Evolutionary conservation across 1,140 invertebrate species (phyloP).

Genomic region (Drosophila pandora): DNA sequence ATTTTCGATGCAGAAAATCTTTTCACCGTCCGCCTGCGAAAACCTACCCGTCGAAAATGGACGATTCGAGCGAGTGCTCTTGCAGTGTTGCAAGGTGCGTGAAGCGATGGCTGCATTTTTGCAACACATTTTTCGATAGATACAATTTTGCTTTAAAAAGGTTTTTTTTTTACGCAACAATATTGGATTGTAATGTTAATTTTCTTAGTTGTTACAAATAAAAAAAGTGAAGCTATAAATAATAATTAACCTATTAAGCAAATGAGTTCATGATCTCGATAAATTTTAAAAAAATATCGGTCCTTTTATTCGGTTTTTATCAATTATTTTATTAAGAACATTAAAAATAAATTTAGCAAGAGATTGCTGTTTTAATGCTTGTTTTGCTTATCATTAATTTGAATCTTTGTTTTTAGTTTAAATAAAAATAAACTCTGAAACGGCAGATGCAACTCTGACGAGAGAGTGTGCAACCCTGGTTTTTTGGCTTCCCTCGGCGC

Average conservation of each 20-base stretch:
- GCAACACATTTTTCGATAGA: neutral
- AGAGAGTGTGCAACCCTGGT: slow-evolving; percentile 8
- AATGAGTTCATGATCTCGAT: neutral
- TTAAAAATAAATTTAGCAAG: too few species aligned
- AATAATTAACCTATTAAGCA: neutral
- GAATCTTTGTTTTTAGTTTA: neutral
- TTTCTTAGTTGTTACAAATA: too few species aligned
- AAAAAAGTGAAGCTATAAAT: too few species aligned
- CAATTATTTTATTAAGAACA: too few species aligned
- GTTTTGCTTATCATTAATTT: neutral
- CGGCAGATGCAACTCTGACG: slow-evolving; percentile 21
- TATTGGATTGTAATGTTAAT: too few species aligned
- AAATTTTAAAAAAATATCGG: neutral
- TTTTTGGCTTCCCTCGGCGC: slow-evolving; percentile 48
- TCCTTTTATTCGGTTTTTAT: too few species aligned
- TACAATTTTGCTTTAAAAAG: neutral
- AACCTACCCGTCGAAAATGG: slow-evolving; percentile 81
- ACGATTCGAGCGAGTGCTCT: slow-evolving; percentile 60
- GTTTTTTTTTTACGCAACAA: neutral
- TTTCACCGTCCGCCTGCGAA: slow-evolving; percentile 79
- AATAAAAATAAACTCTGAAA: neutral
- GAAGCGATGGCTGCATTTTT: neutral
- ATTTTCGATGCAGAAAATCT: slow-evolving; percentile 75
- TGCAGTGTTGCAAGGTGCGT: slow-evolving; percentile 27
- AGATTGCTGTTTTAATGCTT: neutral